Conservation (phyloP, 2,113 vertebrate genomes). For the Oncorhynchus mykiss region DNA sequence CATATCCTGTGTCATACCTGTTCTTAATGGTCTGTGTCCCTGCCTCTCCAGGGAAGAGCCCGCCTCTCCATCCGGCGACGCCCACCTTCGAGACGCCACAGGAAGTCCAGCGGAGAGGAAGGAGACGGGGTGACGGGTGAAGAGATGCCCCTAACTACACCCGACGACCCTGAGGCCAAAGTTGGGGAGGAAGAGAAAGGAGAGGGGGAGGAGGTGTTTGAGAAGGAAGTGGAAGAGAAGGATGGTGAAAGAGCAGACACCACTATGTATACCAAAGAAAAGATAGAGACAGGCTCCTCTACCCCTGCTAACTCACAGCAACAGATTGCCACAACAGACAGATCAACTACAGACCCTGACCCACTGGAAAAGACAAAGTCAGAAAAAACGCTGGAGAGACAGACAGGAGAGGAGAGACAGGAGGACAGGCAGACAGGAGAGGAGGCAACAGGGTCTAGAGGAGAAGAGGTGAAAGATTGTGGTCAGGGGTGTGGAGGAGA, state of each 20-base stretch:
- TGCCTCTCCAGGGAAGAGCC: conserved; percentile 3
- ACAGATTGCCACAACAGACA: neutral
- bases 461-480: neutral
- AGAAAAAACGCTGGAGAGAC: neutral
- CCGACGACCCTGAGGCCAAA: neutral
- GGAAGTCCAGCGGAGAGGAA: conserved; percentile 2
- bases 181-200: neutral
- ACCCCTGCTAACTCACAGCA: neutral
- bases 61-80: conserved; percentile 2
- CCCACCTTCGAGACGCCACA: neutral
- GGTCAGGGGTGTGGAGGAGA: neutral
- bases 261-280: neutral
- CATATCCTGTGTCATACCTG: neutral
- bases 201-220: neutral
- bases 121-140: neutral
- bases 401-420: neutral
- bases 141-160: neutral
- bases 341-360: neutral
- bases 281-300: neutral
- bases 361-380: neutral
- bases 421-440: neutral
- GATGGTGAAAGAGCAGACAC: neutral
- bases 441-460: neutral
- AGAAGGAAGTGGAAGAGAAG: neutral
- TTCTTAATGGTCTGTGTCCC: too few relatives aligned